Evolutionary conservation across 2,888 invertebrate species (phyloP).

Genomic region (Drosophila differens): DNA sequence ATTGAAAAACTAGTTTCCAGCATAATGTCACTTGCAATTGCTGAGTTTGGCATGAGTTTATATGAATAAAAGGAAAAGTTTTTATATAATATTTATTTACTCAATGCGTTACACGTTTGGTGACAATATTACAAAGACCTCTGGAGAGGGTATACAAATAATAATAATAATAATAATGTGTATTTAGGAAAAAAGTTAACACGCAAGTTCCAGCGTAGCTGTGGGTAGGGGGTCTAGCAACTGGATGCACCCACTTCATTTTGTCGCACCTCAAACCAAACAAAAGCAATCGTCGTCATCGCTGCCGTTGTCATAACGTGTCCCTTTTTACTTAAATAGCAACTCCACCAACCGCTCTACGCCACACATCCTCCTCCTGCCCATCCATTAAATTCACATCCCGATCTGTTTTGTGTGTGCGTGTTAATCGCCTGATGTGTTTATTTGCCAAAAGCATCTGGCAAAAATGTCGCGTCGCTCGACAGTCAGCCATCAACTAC

Average conservation of each 20-base stretch:
- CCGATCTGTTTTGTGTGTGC: conserved; percentile 45
- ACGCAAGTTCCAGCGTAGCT: conserved; percentile 35
- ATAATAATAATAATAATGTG: conserved; percentile 17
- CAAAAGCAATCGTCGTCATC: conserved; percentile 30
- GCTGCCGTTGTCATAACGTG: conserved; percentile 27
- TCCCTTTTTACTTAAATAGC: not conserved
- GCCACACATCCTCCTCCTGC: not conserved
- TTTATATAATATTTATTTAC: not conserved
- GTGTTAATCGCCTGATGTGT: conserved; percentile 71
- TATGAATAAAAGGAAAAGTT: not conserved
- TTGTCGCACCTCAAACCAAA: conserved; percentile 55
- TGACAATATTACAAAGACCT: not conserved
- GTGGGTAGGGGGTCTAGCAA: not conserved
- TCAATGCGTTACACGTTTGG: not conserved
- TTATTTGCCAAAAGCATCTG: conserved; percentile 62
- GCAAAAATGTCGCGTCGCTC: conserved; percentile 17
- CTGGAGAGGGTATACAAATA: not conserved
- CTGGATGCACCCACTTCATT: conserved; percentile 27
- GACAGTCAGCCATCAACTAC: conserved; percentile 24
- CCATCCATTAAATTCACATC: not conserved
- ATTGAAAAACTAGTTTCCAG: not conserved
- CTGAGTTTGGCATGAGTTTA: not conserved
- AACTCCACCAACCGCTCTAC: not conserved
- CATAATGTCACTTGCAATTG: not conserved
- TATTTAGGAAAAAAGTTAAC: conserved; percentile 23